A percentile compares a stretch with the other conserved stretches of the same genome.
Conservation (phyloP, 2,113 vertebrate species). For the Chionodraco myersi region DNA sequence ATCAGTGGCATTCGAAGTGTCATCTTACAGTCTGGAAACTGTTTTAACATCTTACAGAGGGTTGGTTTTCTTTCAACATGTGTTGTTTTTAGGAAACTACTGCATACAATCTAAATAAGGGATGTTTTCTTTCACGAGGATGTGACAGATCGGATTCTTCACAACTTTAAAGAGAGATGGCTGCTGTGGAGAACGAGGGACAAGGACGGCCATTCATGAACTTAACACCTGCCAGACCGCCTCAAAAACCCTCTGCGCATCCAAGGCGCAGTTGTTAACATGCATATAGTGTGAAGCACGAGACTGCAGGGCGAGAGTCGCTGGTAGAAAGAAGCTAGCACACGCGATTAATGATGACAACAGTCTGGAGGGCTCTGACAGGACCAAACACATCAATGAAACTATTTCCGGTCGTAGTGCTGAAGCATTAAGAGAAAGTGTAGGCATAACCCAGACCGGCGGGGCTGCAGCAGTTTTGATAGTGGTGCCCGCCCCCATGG, state of each 20-base stretch:
- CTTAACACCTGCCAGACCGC: conserved; percentile 80
- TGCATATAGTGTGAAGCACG: conserved; percentile 60
- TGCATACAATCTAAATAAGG: conserved; percentile 75
- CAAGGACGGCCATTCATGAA: conserved; percentile 83
- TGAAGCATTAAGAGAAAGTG: conserved; percentile 53
- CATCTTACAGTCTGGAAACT: conserved; percentile 69
- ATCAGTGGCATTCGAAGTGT: conserved; percentile 75
- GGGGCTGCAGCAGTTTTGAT: conserved; percentile 72
- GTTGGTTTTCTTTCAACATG: conserved; percentile 42
- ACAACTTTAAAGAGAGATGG: conserved; percentile 69
- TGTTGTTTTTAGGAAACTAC: conserved; percentile 68
- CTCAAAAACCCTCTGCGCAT: conserved; percentile 56
- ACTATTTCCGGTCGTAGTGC: conserved; percentile 27
- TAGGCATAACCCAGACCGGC: conserved; percentile 61
- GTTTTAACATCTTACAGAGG: conserved; percentile 58
- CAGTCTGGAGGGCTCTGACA: conserved; percentile 41
- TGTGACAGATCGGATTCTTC: conserved; percentile 75
- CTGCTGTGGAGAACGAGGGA: conserved; percentile 64
- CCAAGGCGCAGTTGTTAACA: conserved; percentile 72
- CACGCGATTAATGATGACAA: conserved; percentile 31
- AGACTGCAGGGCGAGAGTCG: conserved; percentile 2
- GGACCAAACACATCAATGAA: conserved; percentile 29
- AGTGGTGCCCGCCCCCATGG: conserved; percentile 72
- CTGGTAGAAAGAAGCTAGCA: conserved; percentile 22
- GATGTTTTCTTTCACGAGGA: conserved; percentile 75